Conservation (phyloP, 2,888 invertebrate species). For the Drosophila neutralis region DNA sequence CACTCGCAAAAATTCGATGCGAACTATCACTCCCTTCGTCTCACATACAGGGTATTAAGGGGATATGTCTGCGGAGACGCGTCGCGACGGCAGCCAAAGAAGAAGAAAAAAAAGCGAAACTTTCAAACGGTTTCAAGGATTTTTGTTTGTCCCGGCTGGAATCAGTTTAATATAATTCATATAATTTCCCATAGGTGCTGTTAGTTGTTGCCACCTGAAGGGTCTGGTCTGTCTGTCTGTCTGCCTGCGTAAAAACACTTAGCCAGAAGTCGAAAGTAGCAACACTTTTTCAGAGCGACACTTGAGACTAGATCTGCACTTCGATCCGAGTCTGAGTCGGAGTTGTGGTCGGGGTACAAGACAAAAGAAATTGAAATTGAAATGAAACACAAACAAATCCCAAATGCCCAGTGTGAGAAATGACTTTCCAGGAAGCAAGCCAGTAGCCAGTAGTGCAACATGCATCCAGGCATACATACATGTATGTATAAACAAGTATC, state of each 20-base stretch:
- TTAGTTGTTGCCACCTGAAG: slow-evolving; percentile 72
- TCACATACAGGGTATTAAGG: slow-evolving; percentile 23
- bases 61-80: slow-evolving; percentile 22
- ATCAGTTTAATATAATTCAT: slow-evolving; percentile 75
- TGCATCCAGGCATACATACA: not conserved
- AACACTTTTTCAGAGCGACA: slow-evolving; percentile 62
- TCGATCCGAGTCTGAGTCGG: slow-evolving; percentile 2
- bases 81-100: slow-evolving; percentile 8
- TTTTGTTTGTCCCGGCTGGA: slow-evolving; percentile 55
- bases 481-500: not conserved
- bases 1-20: not conserved
- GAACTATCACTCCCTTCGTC: not conserved
- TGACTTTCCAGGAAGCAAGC: slow-evolving; percentile 71
- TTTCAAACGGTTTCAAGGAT: slow-evolving; percentile 82
- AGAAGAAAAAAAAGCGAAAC: slow-evolving; percentile 72
- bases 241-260: slow-evolving; percentile 57
- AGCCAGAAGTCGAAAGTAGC: slow-evolving; percentile 76
- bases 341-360: not conserved
- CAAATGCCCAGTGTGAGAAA: slow-evolving; percentile 71
- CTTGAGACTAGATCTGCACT: slow-evolving; percentile 54
- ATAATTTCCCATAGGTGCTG: slow-evolving; percentile 78
- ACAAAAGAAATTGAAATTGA: slow-evolving; percentile 74
- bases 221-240: slow-evolving; percentile 31
- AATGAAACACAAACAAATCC: slow-evolving; percentile 79
- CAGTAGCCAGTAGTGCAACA: slow-evolving; percentile 31